Evolutionary conservation across 1,140 invertebrate species (phyloP).

Genomic region (Ceratina japonica): DNA sequence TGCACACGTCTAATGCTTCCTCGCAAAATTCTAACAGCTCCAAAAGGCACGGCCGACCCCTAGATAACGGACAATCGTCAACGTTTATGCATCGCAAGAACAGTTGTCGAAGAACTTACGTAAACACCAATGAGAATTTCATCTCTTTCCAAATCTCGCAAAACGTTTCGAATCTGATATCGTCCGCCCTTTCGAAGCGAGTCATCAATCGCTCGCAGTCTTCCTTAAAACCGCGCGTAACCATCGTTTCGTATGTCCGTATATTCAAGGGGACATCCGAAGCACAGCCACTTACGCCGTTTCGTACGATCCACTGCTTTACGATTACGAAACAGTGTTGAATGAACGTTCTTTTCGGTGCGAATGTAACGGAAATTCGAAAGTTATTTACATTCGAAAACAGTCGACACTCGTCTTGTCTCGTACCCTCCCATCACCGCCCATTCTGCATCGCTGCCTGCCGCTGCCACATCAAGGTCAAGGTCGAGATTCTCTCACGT

Average conservation of each 20-base stretch:
- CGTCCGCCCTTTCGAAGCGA: conserved; percentile 63
- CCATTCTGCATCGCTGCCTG: no score
- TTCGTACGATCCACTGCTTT: no score
- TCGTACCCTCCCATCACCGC: no score
- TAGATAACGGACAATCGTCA: conserved; percentile 53
- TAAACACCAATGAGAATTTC: conserved; percentile 74
- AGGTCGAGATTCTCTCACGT: no score
- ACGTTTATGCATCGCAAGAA: background rate
- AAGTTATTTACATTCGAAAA: background rate
- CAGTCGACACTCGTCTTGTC: no score
- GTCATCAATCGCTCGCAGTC: conserved; percentile 70
- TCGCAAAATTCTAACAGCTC: conserved; percentile 74
- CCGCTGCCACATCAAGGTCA: no score
- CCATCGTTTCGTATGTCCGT: background rate
- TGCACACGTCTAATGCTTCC: conserved; percentile 71
- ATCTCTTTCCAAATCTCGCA: conserved; percentile 71
- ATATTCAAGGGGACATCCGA: background rate
- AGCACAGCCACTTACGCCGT: background rate
- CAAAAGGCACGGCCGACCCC: conserved; percentile 62
- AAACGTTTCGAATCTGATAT: conserved; percentile 71
- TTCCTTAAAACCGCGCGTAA: conserved; percentile 40
- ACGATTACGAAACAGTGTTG: no score
- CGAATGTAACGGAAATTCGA: background rate
- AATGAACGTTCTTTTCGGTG: background rate
- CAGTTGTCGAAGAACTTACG: conserved; percentile 58